phyloP scores from a whole-genome alignment of 2,797 vertebrate species.

The Phoeniculus purpureus region DNA sequence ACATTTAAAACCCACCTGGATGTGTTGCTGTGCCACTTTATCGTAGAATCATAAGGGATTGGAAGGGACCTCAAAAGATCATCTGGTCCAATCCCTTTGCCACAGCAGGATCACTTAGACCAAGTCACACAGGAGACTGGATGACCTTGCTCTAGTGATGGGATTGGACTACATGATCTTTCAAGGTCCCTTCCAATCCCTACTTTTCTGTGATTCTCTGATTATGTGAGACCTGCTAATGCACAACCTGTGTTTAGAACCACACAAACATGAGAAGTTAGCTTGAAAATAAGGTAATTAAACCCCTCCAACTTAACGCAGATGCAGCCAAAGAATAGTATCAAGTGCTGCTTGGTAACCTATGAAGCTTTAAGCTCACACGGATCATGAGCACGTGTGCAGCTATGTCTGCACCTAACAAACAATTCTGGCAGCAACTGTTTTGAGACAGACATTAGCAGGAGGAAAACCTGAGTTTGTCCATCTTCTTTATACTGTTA shows the following conservation, averaged over 20 bases:
- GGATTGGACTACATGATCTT: too few species aligned
- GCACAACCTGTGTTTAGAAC: not conserved
- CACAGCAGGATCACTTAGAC: too few species aligned
- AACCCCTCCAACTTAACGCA: not conserved
- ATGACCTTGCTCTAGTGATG: too few species aligned
- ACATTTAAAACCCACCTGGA: too few species aligned
- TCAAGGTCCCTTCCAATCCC: too few species aligned
- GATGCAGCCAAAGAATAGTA: not conserved
- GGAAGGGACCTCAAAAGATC: too few species aligned
- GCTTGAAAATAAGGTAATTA: not conserved
- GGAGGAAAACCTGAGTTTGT: not conserved
- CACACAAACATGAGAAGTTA: not conserved
- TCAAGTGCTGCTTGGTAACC: not conserved
- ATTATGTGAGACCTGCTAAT: not conserved
- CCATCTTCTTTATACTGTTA: not conserved
- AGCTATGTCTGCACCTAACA: not conserved
- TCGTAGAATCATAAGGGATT: too few species aligned
- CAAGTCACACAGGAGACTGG: too few species aligned
- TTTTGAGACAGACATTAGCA: not conserved
- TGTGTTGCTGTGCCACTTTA: too few species aligned
- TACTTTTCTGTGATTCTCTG: too few species aligned
- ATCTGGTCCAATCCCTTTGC: too few species aligned
- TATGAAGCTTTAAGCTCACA: not conserved
- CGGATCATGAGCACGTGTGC: fast-evolving
- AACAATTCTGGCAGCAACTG: not conserved